phyloP scores from a whole-genome alignment of 2,888 invertebrate genomes.

The Cyaniris semiargus region DNA sequence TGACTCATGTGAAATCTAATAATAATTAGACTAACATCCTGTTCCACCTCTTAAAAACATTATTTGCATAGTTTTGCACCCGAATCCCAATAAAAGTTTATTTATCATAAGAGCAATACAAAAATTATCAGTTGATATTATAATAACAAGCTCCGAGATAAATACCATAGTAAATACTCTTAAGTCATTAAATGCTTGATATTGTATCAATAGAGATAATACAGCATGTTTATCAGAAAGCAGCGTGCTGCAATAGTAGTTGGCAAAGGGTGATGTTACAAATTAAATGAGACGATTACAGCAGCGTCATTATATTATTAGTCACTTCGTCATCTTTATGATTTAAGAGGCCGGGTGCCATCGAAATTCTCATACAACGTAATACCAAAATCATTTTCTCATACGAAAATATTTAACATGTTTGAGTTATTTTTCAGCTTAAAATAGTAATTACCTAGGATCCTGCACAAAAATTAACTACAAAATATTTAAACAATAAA shows the following conservation, averaged over 20 bases:
- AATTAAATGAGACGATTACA: neutral
- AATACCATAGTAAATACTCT: too few relatives aligned
- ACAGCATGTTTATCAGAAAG: constrained; percentile 1
- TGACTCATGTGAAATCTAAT: too few relatives aligned
- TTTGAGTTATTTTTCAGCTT: too few relatives aligned
- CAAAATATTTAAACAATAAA: too few relatives aligned
- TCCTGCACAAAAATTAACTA: too few relatives aligned
- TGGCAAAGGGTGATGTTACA: constrained; percentile 1
- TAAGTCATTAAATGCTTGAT: constrained; percentile 7
- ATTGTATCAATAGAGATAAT: constrained; percentile 9
- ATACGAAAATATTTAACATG: too few relatives aligned
- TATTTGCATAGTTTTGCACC: neutral
- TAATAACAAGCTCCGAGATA: constrained; percentile 36
- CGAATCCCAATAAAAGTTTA: constrained; percentile 5
- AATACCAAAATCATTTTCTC: too few relatives aligned
- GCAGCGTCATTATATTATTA: neutral
- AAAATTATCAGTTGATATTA: constrained; percentile 35
- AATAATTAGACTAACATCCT: too few relatives aligned
- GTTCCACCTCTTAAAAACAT: too few relatives aligned
- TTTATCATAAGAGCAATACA: constrained; percentile 41
- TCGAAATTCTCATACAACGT: too few relatives aligned
- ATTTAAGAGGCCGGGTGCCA: too few relatives aligned
- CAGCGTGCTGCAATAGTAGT: neutral
- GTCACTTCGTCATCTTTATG: neutral
- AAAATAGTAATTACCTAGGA: too few relatives aligned